A percentile compares a stretch with the other conserved stretches of the same genome.
phyloP scores from a whole-genome alignment of 2,888 invertebrate genomes.

The Leptinotarsa haldemani region DNA sequence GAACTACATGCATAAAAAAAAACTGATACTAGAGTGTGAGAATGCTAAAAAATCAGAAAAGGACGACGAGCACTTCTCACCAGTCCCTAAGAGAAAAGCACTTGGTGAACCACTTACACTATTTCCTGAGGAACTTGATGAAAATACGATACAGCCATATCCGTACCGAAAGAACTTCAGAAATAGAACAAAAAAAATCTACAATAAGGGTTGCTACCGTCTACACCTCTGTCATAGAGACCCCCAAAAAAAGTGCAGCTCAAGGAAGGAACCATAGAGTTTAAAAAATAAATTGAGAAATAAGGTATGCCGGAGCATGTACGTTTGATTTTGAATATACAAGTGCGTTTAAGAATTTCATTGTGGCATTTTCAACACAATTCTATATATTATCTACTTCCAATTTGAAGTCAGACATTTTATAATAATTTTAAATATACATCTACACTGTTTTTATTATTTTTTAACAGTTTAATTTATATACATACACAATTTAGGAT shows the following conservation, averaged over 20 bases:
- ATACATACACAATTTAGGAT: not conserved
- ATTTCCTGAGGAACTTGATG: constrained; percentile 1
- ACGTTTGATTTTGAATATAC: not conserved
- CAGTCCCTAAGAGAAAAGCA: constrained; percentile 1
- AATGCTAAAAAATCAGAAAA: constrained; percentile 7
- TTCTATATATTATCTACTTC: not conserved
- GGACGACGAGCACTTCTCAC: constrained; percentile 3
- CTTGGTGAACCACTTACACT: not conserved
- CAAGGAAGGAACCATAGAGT: constrained; percentile 13
- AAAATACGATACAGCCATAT: not conserved
- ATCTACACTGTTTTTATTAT: not conserved
- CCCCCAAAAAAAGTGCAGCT: constrained; percentile 14
- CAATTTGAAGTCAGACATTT: not conserved
- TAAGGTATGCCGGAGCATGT: not conserved
- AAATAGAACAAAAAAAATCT: not conserved
- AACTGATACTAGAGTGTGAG: not conserved
- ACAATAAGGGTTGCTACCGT: not conserved
- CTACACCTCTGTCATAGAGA: constrained; percentile 4
- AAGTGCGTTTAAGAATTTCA: not conserved
- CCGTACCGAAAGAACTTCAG: not conserved
- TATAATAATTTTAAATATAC: not conserved
- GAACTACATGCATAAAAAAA: not conserved
- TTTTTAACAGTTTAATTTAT: not conserved
- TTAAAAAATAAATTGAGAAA: not conserved
- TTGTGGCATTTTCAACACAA: not conserved